Base-by-base conservation (phyloP, 2,888 invertebrate species). In the Heliconius hortense region DNA sequence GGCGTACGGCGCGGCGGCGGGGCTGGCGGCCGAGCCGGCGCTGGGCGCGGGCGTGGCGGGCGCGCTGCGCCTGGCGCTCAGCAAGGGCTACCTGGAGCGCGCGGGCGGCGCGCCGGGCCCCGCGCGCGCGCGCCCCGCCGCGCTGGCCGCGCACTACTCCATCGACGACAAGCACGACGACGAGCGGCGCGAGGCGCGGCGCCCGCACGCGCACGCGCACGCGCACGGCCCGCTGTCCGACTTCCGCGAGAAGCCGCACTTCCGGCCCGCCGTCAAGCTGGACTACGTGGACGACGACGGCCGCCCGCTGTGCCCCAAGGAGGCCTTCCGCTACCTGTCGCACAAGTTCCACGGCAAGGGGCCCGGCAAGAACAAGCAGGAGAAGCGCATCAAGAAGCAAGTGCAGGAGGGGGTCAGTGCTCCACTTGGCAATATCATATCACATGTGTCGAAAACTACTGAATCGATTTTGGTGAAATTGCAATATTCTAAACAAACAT, bases 341-440 rank as follows among this genome's bases (percentile, higher is more conserved):
- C 99, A 99, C 91, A 98, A 99, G 93, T 99, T 99, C 94, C 99
- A 99, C 93, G 99, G 99, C 73, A 99, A 99, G 94, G 99, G 99
- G 2, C 99, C 99, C 28, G 99, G 99, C 74, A 99, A 99, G 91
- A 99, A 98, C 94, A 99, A 99, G 94, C 96, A 97, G 83, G 99
- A 99, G 92, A 99, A 99, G 88, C 95, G 99, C 80, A 96, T 98
- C 92, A 98, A 98, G 92, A 99, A 99, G 91, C 95, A 96, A 80
- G 97, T 98, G 84, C 99, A 99, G 88, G 98, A 98, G 90, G 97
- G 97, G 92, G 97, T 97, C 85, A 90, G 94, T 90, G 1, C 15
- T 5, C 18, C 5, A 4, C 48, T 48, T 48, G 15, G 18, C 15
- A 43, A 15, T 43, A 15, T 15, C 15, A 15, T 43, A 15, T 43